phyloP scores from a whole-genome alignment of 35 echinoderm and acorn worm species.

The Acanthaster planci region DNA sequence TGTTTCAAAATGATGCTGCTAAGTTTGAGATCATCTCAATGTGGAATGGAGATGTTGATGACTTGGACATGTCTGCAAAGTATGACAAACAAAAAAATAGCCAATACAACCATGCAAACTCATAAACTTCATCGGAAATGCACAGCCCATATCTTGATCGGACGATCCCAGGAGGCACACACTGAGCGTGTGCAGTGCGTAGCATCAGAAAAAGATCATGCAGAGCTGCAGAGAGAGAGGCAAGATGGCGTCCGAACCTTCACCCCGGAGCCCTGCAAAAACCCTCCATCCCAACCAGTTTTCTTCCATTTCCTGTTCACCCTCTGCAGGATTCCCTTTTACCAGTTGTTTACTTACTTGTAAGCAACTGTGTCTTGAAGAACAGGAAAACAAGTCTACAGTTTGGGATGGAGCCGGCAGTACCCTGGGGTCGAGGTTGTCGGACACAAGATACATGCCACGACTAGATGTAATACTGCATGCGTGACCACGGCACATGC shows the following conservation, averaged over 20 bases:
- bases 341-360: no score
- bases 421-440: background rate
- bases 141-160: background rate
- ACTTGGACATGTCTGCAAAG: no score
- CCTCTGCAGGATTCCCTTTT: no score
- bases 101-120: slow-evolving; percentile 18
- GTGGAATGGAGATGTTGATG: no score
- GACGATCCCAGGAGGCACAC: slow-evolving; percentile 3
- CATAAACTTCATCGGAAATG: background rate
- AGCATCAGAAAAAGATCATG: background rate
- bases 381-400: no score
- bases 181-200: slow-evolving; percentile 7
- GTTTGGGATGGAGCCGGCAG: background rate
- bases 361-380: no score
- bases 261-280: background rate
- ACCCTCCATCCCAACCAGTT: slow-evolving; percentile 1
- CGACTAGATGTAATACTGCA: slow-evolving; percentile 22
- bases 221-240: background rate
- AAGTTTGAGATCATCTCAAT: no score
- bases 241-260: slow-evolving; percentile 3
- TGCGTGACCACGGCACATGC: slow-evolving; percentile 29
- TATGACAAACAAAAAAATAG: no score
- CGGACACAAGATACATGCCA: slow-evolving; percentile 8
- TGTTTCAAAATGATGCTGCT: no score
- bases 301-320: background rate